These are phyloP conservation scores for Symphodus melops DNA, from an alignment of 2,113 vertebrate genomes.

Conservation along the genomic window DNA sequence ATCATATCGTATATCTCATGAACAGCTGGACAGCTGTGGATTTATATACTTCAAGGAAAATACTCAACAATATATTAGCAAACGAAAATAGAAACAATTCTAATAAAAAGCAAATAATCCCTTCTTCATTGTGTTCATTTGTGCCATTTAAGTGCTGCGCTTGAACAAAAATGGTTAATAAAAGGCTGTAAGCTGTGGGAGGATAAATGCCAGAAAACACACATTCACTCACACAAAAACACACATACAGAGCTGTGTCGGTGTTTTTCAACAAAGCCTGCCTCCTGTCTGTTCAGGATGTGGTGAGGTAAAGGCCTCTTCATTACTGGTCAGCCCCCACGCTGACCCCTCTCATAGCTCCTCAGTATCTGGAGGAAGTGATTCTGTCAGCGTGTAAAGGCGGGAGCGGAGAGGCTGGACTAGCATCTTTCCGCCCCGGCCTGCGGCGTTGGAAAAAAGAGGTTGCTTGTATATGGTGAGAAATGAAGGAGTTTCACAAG, in stretches of 20 bases:
- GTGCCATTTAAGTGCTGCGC: neutral
- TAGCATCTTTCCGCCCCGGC: conserved; percentile 18
- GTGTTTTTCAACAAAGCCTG: conserved; percentile 41
- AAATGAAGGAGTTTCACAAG: conserved; percentile 29
- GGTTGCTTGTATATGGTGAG: conserved; percentile 26
- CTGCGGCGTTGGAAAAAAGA: conserved; percentile 22
- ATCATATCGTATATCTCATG: too few species aligned
- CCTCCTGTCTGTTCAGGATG: neutral
- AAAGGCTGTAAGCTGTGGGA: conserved; percentile 11
- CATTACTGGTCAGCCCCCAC: conserved; percentile 17
- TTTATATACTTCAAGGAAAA: neutral
- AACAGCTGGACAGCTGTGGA: too few species aligned
- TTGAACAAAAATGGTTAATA: conserved; percentile 1
- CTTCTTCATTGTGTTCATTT: neutral
- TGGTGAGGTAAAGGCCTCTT: conserved; percentile 20
- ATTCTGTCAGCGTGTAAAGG: conserved; percentile 53
- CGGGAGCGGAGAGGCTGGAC: conserved; percentile 17
- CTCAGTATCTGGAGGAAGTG: conserved; percentile 51
- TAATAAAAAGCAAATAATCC: neutral
- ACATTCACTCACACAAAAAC: conserved; percentile 19
- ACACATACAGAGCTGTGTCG: conserved; percentile 8
- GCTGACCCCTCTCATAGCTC: conserved; percentile 27
- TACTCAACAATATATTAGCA: too few species aligned
- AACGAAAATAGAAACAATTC: neutral
- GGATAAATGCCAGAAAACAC: conserved; percentile 4